Conservation (phyloP, 2,797 vertebrate species). For the Hemitrygon akajei region DNA sequence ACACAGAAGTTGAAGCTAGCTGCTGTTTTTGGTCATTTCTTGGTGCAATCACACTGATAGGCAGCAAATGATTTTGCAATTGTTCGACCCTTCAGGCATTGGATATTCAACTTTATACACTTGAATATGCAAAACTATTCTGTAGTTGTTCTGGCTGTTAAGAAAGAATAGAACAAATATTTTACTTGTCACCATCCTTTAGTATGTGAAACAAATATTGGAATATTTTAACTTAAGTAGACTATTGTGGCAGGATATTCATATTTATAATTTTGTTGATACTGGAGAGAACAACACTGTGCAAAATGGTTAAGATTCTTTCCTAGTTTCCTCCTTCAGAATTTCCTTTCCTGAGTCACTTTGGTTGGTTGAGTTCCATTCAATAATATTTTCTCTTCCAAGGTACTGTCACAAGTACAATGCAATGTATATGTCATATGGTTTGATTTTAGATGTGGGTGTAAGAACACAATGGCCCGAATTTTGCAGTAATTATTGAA, state of each 20-base stretch:
- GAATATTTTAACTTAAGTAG: not conserved
- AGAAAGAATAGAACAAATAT: not conserved
- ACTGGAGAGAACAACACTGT: not conserved
- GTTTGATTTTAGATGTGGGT: not conserved
- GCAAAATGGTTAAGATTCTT: not conserved
- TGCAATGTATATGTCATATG: not conserved
- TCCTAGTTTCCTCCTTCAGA: not conserved
- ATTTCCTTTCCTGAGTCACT: not conserved
- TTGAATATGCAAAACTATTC: too few species aligned
- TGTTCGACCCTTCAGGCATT: not conserved
- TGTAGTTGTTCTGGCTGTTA: not conserved
- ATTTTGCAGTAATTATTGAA: not conserved
- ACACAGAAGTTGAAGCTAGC: not conserved
- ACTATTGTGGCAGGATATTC: not conserved
- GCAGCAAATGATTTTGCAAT: not conserved
- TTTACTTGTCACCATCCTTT: not conserved
- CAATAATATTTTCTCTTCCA: not conserved
- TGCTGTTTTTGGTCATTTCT: not conserved
- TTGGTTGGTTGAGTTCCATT: not conserved
- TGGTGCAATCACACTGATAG: not conserved
- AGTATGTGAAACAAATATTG: not conserved
- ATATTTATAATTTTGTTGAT: not conserved
- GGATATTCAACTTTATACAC: not conserved
- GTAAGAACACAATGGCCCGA: too few species aligned
- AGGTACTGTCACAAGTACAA: not conserved